Percentiles rank a stretch among this genome's conserved stretches.
phyloP scores from a whole-genome alignment of 92 coral and sea anemone genomes.

The Zoanthus solanderi region DNA sequence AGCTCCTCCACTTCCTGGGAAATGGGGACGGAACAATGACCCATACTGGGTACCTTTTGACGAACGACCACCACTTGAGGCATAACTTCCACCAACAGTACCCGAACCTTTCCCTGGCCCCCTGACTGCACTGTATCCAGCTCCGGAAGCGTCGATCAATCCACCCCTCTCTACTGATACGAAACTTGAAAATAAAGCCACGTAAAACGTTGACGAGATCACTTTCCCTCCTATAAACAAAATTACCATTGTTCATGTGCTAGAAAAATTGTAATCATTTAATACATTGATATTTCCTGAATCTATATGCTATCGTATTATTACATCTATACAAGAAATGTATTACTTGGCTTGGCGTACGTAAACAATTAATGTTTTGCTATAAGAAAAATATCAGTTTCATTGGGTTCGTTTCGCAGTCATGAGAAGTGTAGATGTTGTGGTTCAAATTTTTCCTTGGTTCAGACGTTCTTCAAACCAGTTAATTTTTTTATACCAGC shows the following conservation, averaged over 20 bases:
- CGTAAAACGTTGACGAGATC: conserved; percentile 55
- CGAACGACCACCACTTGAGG: conserved; percentile 85
- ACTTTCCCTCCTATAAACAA: conserved; percentile 60
- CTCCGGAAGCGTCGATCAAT: conserved; percentile 77
- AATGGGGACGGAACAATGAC: conserved; percentile 77
- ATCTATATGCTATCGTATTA: too few species aligned
- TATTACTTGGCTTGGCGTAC: too few species aligned
- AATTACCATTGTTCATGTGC: not conserved
- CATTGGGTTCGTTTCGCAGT: too few species aligned
- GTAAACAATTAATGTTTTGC: too few species aligned
- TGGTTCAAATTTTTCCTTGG: too few species aligned
- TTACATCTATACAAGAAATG: too few species aligned
- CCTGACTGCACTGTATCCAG: conserved; percentile 80
- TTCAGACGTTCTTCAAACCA: too few species aligned
- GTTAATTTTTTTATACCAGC: too few species aligned
- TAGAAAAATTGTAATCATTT: too few species aligned
- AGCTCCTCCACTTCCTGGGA: conserved; percentile 98
- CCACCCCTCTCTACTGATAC: conserved; percentile 85
- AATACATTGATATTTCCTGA: too few species aligned
- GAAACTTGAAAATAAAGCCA: conserved; percentile 54
- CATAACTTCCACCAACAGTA: conserved; percentile 86
- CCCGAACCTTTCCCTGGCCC: conserved; percentile 87
- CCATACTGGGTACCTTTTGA: conserved; percentile 77
- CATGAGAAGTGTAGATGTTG: too few species aligned
- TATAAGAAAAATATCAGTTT: too few species aligned